Percentiles rank a stretch among this genome's conserved stretches.
Conservation (phyloP, 2,113 vertebrate genomes). For the Lycaon pictus region DNA sequence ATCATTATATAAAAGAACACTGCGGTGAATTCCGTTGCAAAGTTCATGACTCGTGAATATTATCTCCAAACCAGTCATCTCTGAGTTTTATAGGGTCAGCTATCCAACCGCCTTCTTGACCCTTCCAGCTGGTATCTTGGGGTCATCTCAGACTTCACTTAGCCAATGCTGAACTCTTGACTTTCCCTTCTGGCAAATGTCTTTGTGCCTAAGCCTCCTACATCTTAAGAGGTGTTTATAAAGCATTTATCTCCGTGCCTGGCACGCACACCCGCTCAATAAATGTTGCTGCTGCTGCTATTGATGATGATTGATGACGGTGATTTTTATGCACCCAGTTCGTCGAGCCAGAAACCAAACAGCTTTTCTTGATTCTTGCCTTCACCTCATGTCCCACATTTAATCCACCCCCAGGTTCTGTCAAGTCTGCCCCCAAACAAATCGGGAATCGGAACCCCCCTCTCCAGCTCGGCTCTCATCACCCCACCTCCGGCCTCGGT, state of each 20-base stretch:
- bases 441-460: not conserved
- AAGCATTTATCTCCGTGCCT: slow-evolving; percentile 63
- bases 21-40: slow-evolving; percentile 65
- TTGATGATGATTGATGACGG: not conserved
- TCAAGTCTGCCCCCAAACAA: slow-evolving; percentile 24
- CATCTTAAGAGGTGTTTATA: slow-evolving; percentile 56
- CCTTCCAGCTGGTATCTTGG: slow-evolving; percentile 59
- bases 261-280: not conserved
- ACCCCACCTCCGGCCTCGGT: not conserved
- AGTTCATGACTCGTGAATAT: slow-evolving; percentile 69
- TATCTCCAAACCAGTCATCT: slow-evolving; percentile 57
- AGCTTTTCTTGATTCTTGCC: not conserved
- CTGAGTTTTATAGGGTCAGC: slow-evolving; percentile 29
- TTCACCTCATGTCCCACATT: slow-evolving; percentile 14
- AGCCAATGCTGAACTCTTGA: slow-evolving; percentile 44
- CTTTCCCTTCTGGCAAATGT: slow-evolving; percentile 62
- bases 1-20: slow-evolving; percentile 71
- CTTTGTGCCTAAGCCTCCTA: slow-evolving; percentile 16
- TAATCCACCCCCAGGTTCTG: slow-evolving; percentile 24
- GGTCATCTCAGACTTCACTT: slow-evolving; percentile 64
- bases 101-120: slow-evolving; percentile 52
- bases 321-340: slow-evolving; percentile 36
- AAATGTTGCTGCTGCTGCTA: slow-evolving; percentile 10
- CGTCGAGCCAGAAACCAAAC: slow-evolving; percentile 46
- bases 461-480: not conserved